phyloP scores from a whole-genome alignment of 2,888 invertebrate genomes.

The Cremastinae sp. region DNA sequence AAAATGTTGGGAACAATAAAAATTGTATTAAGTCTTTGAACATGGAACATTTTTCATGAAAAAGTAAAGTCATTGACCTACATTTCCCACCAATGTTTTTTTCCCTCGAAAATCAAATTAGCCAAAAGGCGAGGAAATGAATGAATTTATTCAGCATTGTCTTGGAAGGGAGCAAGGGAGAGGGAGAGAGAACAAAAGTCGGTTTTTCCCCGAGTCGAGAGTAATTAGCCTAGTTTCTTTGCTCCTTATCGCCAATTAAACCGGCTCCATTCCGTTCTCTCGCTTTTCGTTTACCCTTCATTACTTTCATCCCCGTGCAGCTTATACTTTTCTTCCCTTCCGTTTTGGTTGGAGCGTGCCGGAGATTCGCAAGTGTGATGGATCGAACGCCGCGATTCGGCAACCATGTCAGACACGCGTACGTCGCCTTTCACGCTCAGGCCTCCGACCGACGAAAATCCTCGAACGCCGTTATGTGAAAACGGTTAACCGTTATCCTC shows the following conservation, averaged over 20 bases:
- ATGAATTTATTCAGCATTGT: conserved; percentile 50
- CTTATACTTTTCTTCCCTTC: conserved; percentile 5
- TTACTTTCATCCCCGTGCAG: not conserved
- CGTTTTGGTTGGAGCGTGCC: not conserved
- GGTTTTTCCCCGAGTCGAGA: conserved; percentile 31
- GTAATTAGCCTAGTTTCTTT: conserved; percentile 48
- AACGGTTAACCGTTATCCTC: conserved; percentile 71
- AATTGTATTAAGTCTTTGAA: too few species aligned
- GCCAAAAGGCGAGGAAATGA: not conserved
- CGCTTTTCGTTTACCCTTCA: not conserved
- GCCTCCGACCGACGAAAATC: conserved; percentile 63
- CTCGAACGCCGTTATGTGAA: conserved; percentile 69
- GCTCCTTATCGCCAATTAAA: conserved; percentile 52
- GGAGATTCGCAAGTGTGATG: conserved; percentile 35
- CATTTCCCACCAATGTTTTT: too few species aligned
- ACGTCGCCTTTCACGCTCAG: not conserved
- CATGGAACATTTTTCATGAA: too few species aligned
- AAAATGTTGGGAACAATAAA: too few species aligned
- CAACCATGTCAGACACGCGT: conserved; percentile 14
- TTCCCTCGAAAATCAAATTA: too few species aligned
- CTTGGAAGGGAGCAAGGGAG: conserved; percentile 17
- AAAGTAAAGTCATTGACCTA: too few species aligned
- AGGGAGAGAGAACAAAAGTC: conserved; percentile 45
- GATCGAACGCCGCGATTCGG: conserved; percentile 45
- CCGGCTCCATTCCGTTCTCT: conserved; percentile 1